Percentiles rank a stretch among this genome's conserved stretches.
phyloP scores from a whole-genome alignment of 1,140 invertebrate species.

The Idris sp. region DNA sequence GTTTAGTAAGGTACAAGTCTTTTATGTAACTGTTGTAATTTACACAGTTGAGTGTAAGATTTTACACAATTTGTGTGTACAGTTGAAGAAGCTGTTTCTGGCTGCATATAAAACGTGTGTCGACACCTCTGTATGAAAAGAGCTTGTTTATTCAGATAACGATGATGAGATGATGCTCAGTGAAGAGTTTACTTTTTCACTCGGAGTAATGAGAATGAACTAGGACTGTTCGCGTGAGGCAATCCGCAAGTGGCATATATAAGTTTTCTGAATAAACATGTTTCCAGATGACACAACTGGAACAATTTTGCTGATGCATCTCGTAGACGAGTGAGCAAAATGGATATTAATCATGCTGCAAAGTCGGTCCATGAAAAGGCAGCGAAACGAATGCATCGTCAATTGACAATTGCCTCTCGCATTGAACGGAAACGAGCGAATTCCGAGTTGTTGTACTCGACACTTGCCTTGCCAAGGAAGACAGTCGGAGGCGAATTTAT shows the following conservation, averaged over 20 bases:
- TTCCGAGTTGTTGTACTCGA: slow-evolving; percentile 30
- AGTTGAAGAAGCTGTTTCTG: too few species aligned
- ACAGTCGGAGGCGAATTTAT: slow-evolving; percentile 54
- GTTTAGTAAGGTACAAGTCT: too few species aligned
- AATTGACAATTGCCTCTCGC: slow-evolving; percentile 29
- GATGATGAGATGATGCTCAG: too few species aligned
- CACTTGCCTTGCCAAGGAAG: slow-evolving; percentile 37
- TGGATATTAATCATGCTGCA: slow-evolving; percentile 17
- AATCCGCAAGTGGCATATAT: background rate
- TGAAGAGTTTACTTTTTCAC: too few species aligned
- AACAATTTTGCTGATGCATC: slow-evolving; percentile 22
- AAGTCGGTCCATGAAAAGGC: slow-evolving; percentile 34
- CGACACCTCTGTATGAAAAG: too few species aligned
- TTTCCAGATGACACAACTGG: slow-evolving; percentile 15
- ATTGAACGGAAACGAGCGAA: slow-evolving; percentile 26
- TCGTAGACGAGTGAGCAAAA: slow-evolving; percentile 5
- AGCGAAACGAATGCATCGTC: slow-evolving; percentile 41
- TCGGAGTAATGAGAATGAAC: too few species aligned
- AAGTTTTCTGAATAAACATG: slow-evolving; percentile 20
- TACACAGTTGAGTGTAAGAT: too few species aligned
- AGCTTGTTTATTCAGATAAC: too few species aligned
- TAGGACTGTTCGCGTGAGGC: too few species aligned
- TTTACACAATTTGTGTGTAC: too few species aligned
- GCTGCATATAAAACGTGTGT: too few species aligned
- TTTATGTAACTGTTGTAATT: too few species aligned